Conservation (phyloP, 2,113 vertebrate genomes). For the Apeltes quadracus region DNA sequence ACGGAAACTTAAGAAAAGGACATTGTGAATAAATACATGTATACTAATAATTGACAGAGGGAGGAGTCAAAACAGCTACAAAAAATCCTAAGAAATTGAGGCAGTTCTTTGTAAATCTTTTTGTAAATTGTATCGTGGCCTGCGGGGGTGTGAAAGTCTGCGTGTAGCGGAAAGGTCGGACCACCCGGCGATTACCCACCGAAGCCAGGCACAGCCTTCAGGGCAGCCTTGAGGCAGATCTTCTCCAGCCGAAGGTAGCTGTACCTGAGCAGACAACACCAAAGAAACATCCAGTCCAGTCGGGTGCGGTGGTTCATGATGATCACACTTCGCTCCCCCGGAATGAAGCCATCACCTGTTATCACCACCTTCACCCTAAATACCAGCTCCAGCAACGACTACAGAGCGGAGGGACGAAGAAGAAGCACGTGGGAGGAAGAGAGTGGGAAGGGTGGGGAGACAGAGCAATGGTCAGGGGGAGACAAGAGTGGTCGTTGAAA, state of each 20-base stretch:
- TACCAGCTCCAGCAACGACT: slow-evolving; percentile 93
- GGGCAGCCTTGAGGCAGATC: slow-evolving; percentile 95
- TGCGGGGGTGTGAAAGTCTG: slow-evolving; percentile 1
- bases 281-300: slow-evolving; percentile 99
- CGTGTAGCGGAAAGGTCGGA: neutral
- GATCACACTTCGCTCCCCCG: slow-evolving; percentile 96
- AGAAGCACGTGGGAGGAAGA: neutral
- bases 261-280: slow-evolving; percentile 95
- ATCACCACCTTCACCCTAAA: slow-evolving; percentile 96
- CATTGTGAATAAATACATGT: neutral
- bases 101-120: neutral
- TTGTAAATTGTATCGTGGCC: neutral
- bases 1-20: neutral
- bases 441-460: neutral
- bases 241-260: slow-evolving; percentile 98
- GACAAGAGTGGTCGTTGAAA: slow-evolving; percentile 5
- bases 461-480: neutral
- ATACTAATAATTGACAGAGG: too few relatives aligned
- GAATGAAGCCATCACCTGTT: slow-evolving; percentile 95
- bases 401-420: neutral
- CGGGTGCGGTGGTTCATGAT: slow-evolving; percentile 99
- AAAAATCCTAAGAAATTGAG: neutral
- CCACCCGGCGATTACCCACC: slow-evolving; percentile 78
- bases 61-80: too few relatives aligned
- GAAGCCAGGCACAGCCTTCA: slow-evolving; percentile 95